Evolutionary conservation across 1,140 invertebrate genomes (phyloP).

Genomic region (Nebria ingens): DNA sequence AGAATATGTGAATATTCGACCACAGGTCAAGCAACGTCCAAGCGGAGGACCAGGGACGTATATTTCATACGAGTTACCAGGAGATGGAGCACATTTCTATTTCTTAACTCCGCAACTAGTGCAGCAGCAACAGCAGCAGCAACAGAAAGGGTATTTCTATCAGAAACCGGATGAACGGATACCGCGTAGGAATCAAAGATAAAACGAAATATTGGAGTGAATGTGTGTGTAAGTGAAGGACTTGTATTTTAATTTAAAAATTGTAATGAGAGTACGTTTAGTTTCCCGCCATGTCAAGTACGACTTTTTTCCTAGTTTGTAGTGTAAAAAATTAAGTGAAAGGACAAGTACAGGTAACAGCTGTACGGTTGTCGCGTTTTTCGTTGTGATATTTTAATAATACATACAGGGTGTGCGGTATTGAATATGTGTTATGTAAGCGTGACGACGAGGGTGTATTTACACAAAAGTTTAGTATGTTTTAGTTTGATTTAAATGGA

Average conservation of each 20-base stretch:
- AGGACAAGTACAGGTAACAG: too few species aligned
- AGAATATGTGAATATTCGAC: constrained; percentile 40
- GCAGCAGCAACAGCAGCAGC: constrained; percentile 31
- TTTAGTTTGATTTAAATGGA: too few species aligned
- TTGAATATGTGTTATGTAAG: too few species aligned
- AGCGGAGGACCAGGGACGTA: constrained; percentile 40
- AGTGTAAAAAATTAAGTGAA: background rate
- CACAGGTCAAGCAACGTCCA: constrained; percentile 2
- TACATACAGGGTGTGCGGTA: too few species aligned
- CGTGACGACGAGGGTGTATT: too few species aligned
- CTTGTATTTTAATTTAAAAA: constrained; percentile 2
- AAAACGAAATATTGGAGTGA: background rate
- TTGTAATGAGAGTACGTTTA: background rate
- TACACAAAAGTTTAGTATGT: too few species aligned
- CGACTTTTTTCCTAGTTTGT: background rate
- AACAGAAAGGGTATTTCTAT: constrained; percentile 1
- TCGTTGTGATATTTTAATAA: too few species aligned
- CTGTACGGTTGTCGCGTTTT: too few species aligned
- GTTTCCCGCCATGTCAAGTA: background rate
- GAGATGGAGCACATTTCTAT: constrained; percentile 60
- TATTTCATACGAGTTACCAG: constrained; percentile 57
- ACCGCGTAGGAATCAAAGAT: background rate
- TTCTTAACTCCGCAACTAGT: constrained; percentile 59
- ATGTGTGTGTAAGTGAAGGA: background rate
- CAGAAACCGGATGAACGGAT: background rate